These are phyloP conservation scores for Xenopus laevis DNA, from an alignment of 2,113 vertebrate genomes.

Conservation along the genomic window DNA sequence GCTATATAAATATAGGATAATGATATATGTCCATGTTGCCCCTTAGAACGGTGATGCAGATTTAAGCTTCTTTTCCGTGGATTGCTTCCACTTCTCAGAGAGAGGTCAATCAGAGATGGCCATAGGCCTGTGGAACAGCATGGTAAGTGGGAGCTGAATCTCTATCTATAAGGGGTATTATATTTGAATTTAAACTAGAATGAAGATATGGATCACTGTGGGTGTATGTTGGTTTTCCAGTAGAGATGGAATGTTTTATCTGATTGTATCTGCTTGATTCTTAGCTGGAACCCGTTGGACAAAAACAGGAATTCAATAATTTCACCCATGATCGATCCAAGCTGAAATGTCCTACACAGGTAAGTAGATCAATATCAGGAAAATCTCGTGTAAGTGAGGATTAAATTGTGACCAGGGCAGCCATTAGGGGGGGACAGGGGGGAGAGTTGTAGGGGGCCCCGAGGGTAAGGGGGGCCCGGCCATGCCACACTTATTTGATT, in stretches of 20 bases:
- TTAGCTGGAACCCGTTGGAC: slow-evolving; percentile 82
- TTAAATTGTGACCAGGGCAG: too few relatives aligned
- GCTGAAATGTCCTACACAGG: slow-evolving; percentile 78
- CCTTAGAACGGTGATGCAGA: slow-evolving; percentile 25
- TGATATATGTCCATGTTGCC: too few relatives aligned
- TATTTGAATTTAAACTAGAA: neutral
- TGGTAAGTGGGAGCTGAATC: slow-evolving; percentile 67
- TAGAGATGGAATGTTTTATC: too few relatives aligned
- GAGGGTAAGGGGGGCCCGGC: too few relatives aligned
- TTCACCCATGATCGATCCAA: slow-evolving; percentile 72
- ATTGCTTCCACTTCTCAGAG: slow-evolving; percentile 87
- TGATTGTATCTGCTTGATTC: neutral
- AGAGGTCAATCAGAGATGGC: slow-evolving; percentile 84
- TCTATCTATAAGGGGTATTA: too few relatives aligned
- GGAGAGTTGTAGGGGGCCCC: too few relatives aligned
- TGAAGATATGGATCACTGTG: too few relatives aligned
- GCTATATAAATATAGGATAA: too few relatives aligned
- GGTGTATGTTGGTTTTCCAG: too few relatives aligned
- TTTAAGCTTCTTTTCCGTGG: slow-evolving; percentile 81
- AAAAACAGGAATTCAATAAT: slow-evolving; percentile 78
- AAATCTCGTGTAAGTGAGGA: too few relatives aligned
- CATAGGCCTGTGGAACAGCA: slow-evolving; percentile 87
- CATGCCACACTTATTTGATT: too few relatives aligned
- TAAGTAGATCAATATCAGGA: slow-evolving; percentile 58
- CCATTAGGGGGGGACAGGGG: too few relatives aligned